Percentiles rank a stretch among this genome's conserved stretches.
phyloP scores from a whole-genome alignment of 2,113 vertebrate genomes.

The Daboia siamensis region DNA sequence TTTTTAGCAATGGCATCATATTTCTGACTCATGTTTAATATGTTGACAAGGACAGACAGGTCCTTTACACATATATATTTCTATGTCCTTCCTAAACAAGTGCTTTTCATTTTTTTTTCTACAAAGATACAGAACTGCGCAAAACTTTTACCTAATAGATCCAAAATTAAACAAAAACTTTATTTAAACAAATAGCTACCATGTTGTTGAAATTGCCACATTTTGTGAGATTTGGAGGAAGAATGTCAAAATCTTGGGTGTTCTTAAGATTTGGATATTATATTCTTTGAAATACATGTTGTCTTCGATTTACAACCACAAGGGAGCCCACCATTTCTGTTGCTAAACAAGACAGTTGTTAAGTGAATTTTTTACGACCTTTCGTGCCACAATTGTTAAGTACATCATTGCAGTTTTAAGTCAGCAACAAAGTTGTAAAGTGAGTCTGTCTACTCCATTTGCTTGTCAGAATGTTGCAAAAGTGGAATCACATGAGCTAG shows the following conservation, averaged over 20 bases:
- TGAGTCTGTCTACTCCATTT: background rate
- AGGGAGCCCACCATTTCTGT: background rate
- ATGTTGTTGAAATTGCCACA: background rate
- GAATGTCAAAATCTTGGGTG: background rate
- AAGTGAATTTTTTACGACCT: background rate
- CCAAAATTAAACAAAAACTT: background rate
- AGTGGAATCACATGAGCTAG: background rate
- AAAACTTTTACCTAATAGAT: background rate
- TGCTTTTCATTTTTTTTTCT: background rate
- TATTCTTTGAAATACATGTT: background rate
- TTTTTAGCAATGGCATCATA: background rate
- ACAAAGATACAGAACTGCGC: background rate
- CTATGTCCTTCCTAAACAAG: background rate
- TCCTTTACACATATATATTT: background rate
- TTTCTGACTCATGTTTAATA: background rate
- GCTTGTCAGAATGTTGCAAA: background rate
- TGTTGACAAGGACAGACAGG: background rate
- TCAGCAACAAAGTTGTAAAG: background rate
- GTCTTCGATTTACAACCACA: background rate
- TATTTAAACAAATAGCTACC: background rate
- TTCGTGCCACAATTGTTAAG: background rate
- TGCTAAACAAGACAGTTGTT: background rate
- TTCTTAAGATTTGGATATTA: background rate
- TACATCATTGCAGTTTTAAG: background rate
- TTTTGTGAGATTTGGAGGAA: background rate